Evolutionary conservation across 1,140 invertebrate species (phyloP), one percentile per base, ranked within the genome.

Genomic region (Pseudomyrmex flavicornis): DNA sequence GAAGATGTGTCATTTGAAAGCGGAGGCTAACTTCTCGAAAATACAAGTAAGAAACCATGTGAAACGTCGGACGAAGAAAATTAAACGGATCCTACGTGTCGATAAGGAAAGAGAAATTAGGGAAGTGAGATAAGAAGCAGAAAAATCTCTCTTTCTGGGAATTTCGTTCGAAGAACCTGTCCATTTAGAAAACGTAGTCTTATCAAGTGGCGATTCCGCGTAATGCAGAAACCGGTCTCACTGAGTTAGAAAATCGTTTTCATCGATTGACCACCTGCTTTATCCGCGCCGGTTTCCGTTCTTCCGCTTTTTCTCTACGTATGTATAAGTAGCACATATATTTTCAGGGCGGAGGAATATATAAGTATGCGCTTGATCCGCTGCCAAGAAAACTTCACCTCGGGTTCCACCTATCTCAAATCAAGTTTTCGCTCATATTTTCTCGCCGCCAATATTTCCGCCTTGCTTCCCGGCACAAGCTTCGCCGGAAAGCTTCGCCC

Each of bases 171-270:
- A 48, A n/a, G 56, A n/a, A 73, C 85, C n/a, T 82, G 75, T 74
- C 46, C 59, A 69, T 79, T 54, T 35, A 35, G 54, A 74, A 75
- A 75, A 85, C 48, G 69, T 50, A 58, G 44, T 35, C 44, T 73
- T 63, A 82, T 73, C 61, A 69, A 69, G 48, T 59, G 50, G 52
- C 80, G 65, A 87, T 89, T 86, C 48, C 61, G 50, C 59, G 66
- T 63, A 69, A 50, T 46, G 62, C 44, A 44, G 20, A 56, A 68
- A 59, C 52, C 26, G 72, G 63, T 63, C 35, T 35, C 79, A 86
- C 74, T 75, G 62, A 62, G 62, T 89, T 88, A 90, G 85, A 82
- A 90, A 89, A 88, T 91, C 83, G 86, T 85, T 87, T 83, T 65
- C 77, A 87, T 90, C 82, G 83, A 88, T 89, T 83, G 82, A 83